Base-by-base conservation (phyloP, 2,113 vertebrate species). In the Etheostoma cragini region DNA sequence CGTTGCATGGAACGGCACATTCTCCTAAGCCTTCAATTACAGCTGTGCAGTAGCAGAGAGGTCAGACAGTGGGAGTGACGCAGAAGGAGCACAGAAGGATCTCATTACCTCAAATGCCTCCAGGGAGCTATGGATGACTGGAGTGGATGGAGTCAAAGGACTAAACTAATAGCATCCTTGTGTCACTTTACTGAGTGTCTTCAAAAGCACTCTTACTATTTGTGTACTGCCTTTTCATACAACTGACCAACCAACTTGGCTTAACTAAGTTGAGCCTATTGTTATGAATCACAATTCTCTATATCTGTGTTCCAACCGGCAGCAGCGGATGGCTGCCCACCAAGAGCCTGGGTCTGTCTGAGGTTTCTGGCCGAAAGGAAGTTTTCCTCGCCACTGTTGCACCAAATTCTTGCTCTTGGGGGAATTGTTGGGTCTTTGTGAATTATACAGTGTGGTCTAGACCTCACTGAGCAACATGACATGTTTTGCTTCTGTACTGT, bases 71-170 rank as follows among this genome's bases (percentile, higher is more conserved):
- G 70, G 79, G 82, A 90, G 86, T 92, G 88, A 92, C 82, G 85
- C 89, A 90, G 70, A 63, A 65, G 56, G n/a, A 87, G 79, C 79
- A 80, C 78, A 72, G 80, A 91, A 70, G 71, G 91, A 91, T 93
- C 87, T 90, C 79, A 93, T 94, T 93, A 93, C 90, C 80, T 90
- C 67, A 80, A 88, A 85, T 75, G 87, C 78, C 86, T 87, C 74
- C 71, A 64, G 70, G 63, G 81, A 91, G 74, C 76, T 76, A 57
- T 77, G 69, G 87, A 78, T 85, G 84, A 80, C 83, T 83, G 68
- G 53, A 85, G 75, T 72, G 57, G 66, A 81, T 78, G 79, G 68
- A 83, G 85, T 54, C 77, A 24, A 69, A 88, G 74, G 84, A 89
- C 71, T 86, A 63, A 33, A 80, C 79, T 85, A 91, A 92, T 80